Evolutionary conservation across 1,140 invertebrate species (phyloP), one percentile per base, ranked within the genome.

Genomic region (Cephus cinctus): DNA sequence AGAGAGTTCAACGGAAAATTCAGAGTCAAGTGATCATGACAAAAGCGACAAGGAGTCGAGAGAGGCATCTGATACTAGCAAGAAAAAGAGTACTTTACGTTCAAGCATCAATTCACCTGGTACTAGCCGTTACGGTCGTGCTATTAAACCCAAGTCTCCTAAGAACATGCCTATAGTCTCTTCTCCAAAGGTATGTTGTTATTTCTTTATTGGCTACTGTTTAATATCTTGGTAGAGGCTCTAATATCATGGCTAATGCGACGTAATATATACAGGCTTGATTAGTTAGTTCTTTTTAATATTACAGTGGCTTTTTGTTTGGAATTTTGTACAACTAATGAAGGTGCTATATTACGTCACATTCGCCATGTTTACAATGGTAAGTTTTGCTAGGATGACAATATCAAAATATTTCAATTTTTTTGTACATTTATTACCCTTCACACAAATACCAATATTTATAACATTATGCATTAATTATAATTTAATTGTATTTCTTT

Each of bases 81-180:
- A 18, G 23, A 22, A 16, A 35, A 19, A 36, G 36, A n/a, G 22
- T 36, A 5, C 16, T 38, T 34, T 34, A 11, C 22, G 27, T 27
- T 30, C 22, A 6, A 31, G 8, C 12, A 14, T 18, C n/a, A 22
- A 2, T 38, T 30, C 5, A 15, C 16, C 14, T 0, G 15, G 14
- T 23, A 36, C 27, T 1, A 54, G 49, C 11, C 48, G 52, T n/a
- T 52, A 49, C 32, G 52, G 56, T 20, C 48, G 52, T 46, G 34
- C 25, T n/a, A 39, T 54, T 18, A 54, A 51, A 19, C 34, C 47
- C 11, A 57, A 54, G 22, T 50, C 52, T 25, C 46, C 43, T 4
- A 40, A 14, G 25, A 49, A 20, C 31, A 1, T 35, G 18, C 15
- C 34, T 9, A 25, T 42, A 11, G 2, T 39, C 20, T 43, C 50